Evolutionary conservation across 2,113 vertebrate genomes (phyloP), one percentile per base, ranked within the genome.

Genomic region (Petromus typicus): DNA sequence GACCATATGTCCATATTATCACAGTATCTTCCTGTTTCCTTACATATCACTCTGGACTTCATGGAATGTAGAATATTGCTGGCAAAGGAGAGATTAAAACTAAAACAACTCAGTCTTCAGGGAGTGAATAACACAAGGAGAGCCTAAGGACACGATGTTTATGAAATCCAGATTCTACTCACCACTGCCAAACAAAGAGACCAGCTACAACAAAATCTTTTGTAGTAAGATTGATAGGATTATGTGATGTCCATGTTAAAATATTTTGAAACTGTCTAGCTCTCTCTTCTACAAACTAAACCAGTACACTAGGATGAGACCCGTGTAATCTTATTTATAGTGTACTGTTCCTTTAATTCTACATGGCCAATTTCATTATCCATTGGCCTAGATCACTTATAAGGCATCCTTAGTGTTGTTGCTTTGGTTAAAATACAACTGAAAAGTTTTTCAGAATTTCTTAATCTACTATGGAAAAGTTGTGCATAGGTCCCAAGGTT

Each of bases 271-370:
- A 82, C 9, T 69, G 16, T 83, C 91, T 34, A n/a, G 3, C 7
- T 76, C 48, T 63, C 12, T 84, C 71, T 32, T 66, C 37, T 16
- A 81, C 22, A 61, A 86, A 67, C 4, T 59, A 63, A 94, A 81
- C 81, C 48, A 82, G 32, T 86, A 66, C 79, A 4, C n/a, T 66
- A 7, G n/a, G 22, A 11, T 90, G 54, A 96, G 20, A 3, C 22
- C 25, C 82, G 40, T 32, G 51, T 92, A 59, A 66, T 93, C 30
- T 82, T 88, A 90, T 86, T 91, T 90, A 76, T 87, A 82, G 78
- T n/a, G 11, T 82, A 71, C 9, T 94, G 18, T 17, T 83, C 64
- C 73, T 22, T 43, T 51, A 64, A 63, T 67, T 78, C 57, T 88
- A 8, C 51, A 40, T 91, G n/a, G 34, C n/a, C 1, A 34, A n/a